These are phyloP conservation scores for Ptilorrhoa leucosticta DNA, from an alignment of 2,113 vertebrate species.

Conservation along the genomic window DNA sequence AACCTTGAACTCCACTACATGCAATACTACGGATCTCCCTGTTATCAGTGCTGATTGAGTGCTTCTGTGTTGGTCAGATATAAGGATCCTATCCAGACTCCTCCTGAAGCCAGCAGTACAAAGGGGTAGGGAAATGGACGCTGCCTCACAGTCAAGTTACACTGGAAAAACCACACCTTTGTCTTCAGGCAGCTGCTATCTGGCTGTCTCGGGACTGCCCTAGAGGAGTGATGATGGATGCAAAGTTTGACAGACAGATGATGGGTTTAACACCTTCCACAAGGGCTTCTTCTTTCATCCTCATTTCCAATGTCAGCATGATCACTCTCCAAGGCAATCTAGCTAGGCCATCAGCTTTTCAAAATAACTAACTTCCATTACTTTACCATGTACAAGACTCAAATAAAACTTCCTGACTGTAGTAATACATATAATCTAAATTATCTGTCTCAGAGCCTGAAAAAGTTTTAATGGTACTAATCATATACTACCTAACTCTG, in stretches of 20 bases:
- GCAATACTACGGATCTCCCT: neutral
- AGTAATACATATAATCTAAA: neutral
- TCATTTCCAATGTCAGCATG: neutral
- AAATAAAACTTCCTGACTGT: neutral
- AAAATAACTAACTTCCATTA: neutral
- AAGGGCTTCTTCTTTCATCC: neutral
- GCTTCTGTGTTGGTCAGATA: neutral
- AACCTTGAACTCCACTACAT: neutral
- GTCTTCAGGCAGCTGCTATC: neutral
- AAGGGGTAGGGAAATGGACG: neutral
- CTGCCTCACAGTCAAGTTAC: neutral
- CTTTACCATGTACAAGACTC: neutral
- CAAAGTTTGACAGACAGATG: neutral
- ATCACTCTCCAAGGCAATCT: neutral
- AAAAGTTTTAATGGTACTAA: neutral
- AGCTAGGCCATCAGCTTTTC: neutral
- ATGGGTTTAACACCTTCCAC: neutral
- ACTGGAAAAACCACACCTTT: neutral
- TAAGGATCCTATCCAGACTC: neutral
- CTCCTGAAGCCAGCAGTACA: neutral
- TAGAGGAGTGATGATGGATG: neutral
- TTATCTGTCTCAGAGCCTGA: neutral
- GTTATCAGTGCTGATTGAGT: neutral
- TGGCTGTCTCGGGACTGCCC: neutral
- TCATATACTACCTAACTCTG: neutral